Percentiles rank a stretch among this genome's conserved stretches.
phyloP scores from a whole-genome alignment of 2,888 invertebrate species.

The Rhamnusium bicolor region DNA sequence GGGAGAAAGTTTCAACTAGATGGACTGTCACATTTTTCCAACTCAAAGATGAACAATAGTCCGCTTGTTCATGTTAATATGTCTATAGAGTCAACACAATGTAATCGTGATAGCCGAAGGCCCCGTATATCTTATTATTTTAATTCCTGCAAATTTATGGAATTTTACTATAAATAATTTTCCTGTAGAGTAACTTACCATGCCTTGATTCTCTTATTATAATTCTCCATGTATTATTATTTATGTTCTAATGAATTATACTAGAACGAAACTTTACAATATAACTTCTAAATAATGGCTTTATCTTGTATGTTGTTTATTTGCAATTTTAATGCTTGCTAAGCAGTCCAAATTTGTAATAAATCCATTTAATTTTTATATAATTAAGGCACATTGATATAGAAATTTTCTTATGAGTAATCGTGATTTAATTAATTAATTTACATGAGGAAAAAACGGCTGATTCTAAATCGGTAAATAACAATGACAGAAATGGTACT shows the following conservation, averaged over 20 bases:
- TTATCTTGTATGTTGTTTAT: constrained; percentile 13
- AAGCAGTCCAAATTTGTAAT: no score
- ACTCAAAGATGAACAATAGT: constrained; percentile 37
- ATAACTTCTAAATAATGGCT: constrained; percentile 24
- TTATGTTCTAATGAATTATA: constrained; percentile 39
- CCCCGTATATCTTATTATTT: constrained; percentile 61
- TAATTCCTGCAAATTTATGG: constrained; percentile 64
- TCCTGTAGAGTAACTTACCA: constrained; percentile 39
- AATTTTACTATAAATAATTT: constrained; percentile 58
- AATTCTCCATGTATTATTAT: constrained; percentile 39
- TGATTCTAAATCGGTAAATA: no score
- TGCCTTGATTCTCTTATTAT: constrained; percentile 41
- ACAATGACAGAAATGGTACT: no score
- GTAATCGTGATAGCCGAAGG: constrained; percentile 63
- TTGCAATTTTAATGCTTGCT: constrained; percentile 23
- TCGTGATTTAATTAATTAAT: no score
- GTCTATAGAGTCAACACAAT: constrained; percentile 65
- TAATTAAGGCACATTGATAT: no score
- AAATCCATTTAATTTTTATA: no score
- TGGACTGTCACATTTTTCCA: constrained; percentile 25
- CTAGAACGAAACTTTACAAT: constrained; percentile 32
- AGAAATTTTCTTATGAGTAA: no score
- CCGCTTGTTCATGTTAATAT: constrained; percentile 57
- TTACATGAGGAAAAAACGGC: no score
- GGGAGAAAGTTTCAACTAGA: constrained; percentile 27